Conservation (phyloP, 2,113 vertebrate species). For the Muscicapa adusta region DNA sequence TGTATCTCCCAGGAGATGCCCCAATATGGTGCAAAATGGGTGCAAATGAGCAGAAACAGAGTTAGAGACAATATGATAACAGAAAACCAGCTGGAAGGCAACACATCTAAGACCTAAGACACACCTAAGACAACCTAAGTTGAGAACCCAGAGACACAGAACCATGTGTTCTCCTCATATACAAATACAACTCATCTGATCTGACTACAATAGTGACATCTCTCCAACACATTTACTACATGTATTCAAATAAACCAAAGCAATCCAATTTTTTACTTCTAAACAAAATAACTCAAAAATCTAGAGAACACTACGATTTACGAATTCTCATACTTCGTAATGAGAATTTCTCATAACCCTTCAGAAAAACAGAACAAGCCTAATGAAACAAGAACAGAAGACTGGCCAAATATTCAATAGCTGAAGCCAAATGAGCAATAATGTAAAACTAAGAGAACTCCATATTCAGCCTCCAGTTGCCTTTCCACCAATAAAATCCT, state of each 20-base stretch:
- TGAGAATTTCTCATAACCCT: not conserved
- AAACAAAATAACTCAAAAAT: not conserved
- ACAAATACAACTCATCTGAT: not conserved
- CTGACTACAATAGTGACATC: not conserved
- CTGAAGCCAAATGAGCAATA: not conserved
- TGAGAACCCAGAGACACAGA: not conserved
- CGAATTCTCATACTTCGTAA: not conserved
- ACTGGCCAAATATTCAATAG: not conserved
- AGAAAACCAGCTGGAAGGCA: not conserved
- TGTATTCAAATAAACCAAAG: not conserved
- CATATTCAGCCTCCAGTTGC: not conserved
- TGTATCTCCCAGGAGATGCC: not conserved
- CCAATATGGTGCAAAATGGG: not conserved
- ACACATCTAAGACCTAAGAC: not conserved
- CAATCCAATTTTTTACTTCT: not conserved
- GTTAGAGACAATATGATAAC: not conserved
- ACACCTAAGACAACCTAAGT: not conserved
- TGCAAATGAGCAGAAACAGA: not conserved
- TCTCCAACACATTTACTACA: not conserved
- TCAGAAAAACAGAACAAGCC: not conserved
- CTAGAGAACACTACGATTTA: not conserved
- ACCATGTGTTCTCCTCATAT: not conserved
- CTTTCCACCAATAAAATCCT: not conserved
- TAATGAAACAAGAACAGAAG: not conserved
- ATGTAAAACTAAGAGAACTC: not conserved